Evolutionary conservation across 64 coral and sea anemone genomes (phyloP), one percentile per base, ranked within the genome.

Genomic region (Montipora foliosa): DNA sequence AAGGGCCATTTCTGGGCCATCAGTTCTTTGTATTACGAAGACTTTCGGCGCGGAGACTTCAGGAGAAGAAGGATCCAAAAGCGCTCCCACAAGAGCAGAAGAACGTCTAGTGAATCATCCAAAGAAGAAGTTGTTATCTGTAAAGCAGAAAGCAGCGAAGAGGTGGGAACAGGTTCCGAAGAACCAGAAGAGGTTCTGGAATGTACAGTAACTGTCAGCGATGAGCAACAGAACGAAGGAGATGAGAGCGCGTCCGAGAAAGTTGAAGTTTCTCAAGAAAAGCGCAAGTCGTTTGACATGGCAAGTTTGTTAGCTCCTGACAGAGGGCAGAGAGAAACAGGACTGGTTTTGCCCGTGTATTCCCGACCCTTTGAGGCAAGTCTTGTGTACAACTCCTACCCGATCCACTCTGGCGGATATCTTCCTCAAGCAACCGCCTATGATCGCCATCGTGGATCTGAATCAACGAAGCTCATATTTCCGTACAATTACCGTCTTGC

Each of bases 1-100:
- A 93, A 93, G 47, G 92, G 92, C 6, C 92, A 93, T 72, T 93
- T 93, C 55, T 93, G 92, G 92, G 92, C 92, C 4, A 93, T 93
- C 12, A 88, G 69, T 16, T 68, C 75, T 6, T 45, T 81, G 47
- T 93, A 88, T 25, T 51, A 88, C 47, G 92, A 93, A 24, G 92
- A 93, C 47, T 93, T 93, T 74, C 76, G 92, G 48, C 84, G 92
- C 4, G 92, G 92, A 13, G 92, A 93, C 85, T 93, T 93, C 74
- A 69, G 92, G 58, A 49, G 85, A 7, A 93, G 81, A 78, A 79
- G 92, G 80, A 80, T 87, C 47, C 87, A 88, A 45, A 93, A 81
- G 69, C 76, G 92, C 71, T 83, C 90, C 0, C 81, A 77, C 45
- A 92, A 83, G 20, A 89, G 50, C 87, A 37, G 87, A 60, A 29